Base-by-base conservation (phyloP, 1,140 invertebrate genomes). In the Paraescarpia echinospica region DNA sequence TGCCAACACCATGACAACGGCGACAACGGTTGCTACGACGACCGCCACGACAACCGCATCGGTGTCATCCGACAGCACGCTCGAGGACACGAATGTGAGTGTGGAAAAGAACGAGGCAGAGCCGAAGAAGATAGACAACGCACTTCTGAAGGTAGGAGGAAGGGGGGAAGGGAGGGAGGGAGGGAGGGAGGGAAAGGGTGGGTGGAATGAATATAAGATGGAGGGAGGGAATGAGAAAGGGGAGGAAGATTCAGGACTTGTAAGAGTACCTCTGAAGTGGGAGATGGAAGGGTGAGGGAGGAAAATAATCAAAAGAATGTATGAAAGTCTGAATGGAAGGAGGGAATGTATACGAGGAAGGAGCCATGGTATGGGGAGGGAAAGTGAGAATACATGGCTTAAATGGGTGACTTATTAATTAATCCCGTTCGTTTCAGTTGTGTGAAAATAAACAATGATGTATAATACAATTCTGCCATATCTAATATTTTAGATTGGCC, bases 61-160 rank as follows among this genome's bases (percentile, higher is more conserved):
- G 18, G 48, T 59, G 41, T 48, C 91, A 2, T 48, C 88, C 93
- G 93, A 34, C 34, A 91, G 92, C n/a, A 92, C 92, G 33, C 88
- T 92, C 93, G 92, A 93, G 92, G 35, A 94, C 93, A 41, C 35
- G 94, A 92, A 91, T 94, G 92, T 93, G 94, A 91, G 91, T 93
- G 91, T 91, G 93, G 95, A n/a, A 94, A 95, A 92, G 95, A 95
- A 95, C 92, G 95, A 96, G 92, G 95, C 95, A 0, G 95, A 96
- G 93, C 94, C 95, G 18, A 95, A 95, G 93, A 95, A 95, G 91
- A 93, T 94, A 35, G 97, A 97, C 95, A 97, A 98, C 93, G 97
- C 98, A 97, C 96, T 98, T 92, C 96, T 98, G 91, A 97, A 97
- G 97, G 97, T 98, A 96, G 96, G 95, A 94, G 51, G 22, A 31